Evolutionary conservation across 2,797 vertebrate species (phyloP).

Genomic region (Furcifer pardalis): DNA sequence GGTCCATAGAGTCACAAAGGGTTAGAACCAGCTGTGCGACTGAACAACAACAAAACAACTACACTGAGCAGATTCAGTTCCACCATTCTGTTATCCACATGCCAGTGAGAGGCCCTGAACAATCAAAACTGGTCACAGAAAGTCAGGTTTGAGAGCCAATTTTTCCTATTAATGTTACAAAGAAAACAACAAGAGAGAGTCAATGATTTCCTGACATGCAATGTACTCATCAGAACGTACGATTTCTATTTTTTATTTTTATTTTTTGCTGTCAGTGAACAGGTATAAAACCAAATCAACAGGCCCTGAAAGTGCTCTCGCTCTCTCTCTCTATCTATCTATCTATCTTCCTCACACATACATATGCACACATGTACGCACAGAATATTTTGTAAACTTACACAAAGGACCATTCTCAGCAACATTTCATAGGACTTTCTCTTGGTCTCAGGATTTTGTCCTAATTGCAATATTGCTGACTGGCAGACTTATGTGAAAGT

Average conservation of each 20-base stretch:
- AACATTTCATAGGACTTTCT: too few relatives aligned
- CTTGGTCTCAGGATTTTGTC: too few relatives aligned
- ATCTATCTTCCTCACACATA: too few relatives aligned
- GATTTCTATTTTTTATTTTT: neutral
- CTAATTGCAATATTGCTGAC: too few relatives aligned
- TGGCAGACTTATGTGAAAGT: too few relatives aligned
- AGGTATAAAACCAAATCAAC: neutral
- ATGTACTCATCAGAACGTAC: neutral
- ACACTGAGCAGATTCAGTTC: neutral
- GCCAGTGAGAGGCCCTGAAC: neutral
- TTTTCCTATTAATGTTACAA: neutral
- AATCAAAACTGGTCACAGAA: neutral
- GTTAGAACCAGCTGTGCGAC: too few relatives aligned
- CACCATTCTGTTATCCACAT: neutral
- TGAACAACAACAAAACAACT: neutral
- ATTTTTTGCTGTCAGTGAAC: neutral
- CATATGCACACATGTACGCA: too few relatives aligned
- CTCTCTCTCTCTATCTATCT: too few relatives aligned
- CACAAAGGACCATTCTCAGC: too few relatives aligned
- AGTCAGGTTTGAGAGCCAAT: neutral
- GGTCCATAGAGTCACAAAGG: too few relatives aligned
- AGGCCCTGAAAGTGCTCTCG: neutral
- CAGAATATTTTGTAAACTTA: too few relatives aligned
- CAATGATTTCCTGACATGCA: neutral
- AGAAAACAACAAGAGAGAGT: neutral